These are phyloP conservation scores for Ylistrum balloti DNA, from an alignment of 1,140 invertebrate species.

Conservation along the genomic window DNA sequence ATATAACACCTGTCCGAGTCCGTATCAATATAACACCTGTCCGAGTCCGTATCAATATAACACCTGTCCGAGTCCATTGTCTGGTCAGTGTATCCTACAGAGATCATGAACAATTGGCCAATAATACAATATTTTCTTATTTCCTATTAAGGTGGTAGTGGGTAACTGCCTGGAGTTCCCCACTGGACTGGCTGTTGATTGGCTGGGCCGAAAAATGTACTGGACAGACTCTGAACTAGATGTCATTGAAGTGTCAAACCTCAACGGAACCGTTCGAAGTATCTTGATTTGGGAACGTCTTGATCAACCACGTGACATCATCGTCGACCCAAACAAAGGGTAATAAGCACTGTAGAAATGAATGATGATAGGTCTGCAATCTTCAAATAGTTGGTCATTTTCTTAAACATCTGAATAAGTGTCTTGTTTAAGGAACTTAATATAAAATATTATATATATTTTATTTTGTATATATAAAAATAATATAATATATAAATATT, in stretches of 20 bases:
- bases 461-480: no score
- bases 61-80: no score
- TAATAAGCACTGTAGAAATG: constrained; percentile 83
- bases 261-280: constrained; percentile 90
- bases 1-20: no score
- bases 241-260: constrained; percentile 94
- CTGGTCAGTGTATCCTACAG: no score
- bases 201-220: constrained; percentile 95
- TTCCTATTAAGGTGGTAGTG: constrained; percentile 87
- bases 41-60: no score
- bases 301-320: constrained; percentile 96
- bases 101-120: neutral
- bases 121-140: neutral
- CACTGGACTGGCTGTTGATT: constrained; percentile 97
- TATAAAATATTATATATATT: no score
- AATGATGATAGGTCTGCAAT: no score
- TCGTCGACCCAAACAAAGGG: constrained; percentile 94
- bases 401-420: no score
- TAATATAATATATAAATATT: no score
- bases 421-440: no score
- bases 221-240: constrained; percentile 97
- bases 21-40: no score
- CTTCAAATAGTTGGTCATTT: no score
- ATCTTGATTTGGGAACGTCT: constrained; percentile 91
- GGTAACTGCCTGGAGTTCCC: constrained; percentile 88